Percentiles rank a stretch among this genome's conserved stretches.
Evolutionary conservation across 2,113 vertebrate genomes (phyloP).

Genomic region (Heterotis niloticus): DNA sequence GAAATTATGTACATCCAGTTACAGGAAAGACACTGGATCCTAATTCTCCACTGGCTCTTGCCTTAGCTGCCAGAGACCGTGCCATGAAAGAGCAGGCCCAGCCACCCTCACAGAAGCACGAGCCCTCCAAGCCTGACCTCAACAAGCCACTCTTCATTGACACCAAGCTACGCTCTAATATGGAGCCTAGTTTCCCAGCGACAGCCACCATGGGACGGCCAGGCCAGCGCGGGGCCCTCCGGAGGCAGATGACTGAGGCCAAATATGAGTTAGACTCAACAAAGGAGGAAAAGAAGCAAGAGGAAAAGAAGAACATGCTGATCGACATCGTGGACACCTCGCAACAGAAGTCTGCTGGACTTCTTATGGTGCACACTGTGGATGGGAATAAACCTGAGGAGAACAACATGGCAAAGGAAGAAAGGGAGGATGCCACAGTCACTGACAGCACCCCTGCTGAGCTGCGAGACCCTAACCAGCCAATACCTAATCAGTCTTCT

Average conservation of each 20-base stretch:
- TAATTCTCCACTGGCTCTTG: slow-evolving; percentile 85
- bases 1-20: slow-evolving; percentile 83
- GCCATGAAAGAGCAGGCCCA: slow-evolving; percentile 86
- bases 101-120: slow-evolving; percentile 72
- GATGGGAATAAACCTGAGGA: slow-evolving; percentile 55
- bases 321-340: slow-evolving; percentile 74
- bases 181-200: slow-evolving; percentile 73
- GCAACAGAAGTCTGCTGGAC: slow-evolving; percentile 77
- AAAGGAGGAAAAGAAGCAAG: slow-evolving; percentile 67
- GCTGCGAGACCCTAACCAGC: slow-evolving; percentile 66
- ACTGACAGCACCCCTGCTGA: slow-evolving; percentile 60
- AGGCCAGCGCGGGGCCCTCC: slow-evolving; percentile 66
- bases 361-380: slow-evolving; percentile 90
- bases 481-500: slow-evolving; percentile 43
- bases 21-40: slow-evolving; percentile 86
- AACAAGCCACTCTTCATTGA: slow-evolving; percentile 93
- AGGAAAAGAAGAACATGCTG: slow-evolving; percentile 80
- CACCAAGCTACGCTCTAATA: slow-evolving; percentile 85
- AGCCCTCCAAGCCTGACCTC: slow-evolving; percentile 84
- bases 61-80: slow-evolving; percentile 84
- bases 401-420: slow-evolving; percentile 59
- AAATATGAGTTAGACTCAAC: slow-evolving; percentile 74
- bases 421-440: slow-evolving; percentile 43
- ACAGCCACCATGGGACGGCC: slow-evolving; percentile 66
- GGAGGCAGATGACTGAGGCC: slow-evolving; percentile 80